Percentiles rank a stretch among this genome's conserved stretches.
Conservation (phyloP, 35 echinoderm and acorn worm genomes). For the Strongylocentrotus purpuratus region DNA sequence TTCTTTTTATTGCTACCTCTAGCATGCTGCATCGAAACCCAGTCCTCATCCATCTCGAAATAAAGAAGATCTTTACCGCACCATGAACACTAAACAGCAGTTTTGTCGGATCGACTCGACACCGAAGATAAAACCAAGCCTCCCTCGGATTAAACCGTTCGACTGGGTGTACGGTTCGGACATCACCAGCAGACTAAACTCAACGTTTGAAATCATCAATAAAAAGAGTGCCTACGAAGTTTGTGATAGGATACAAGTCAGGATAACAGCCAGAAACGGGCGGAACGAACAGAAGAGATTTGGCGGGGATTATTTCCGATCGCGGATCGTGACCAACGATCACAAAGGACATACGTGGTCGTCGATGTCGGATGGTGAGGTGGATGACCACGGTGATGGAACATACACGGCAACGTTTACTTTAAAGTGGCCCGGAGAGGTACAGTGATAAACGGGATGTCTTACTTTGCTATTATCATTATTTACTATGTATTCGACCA, state of each 20-base stretch:
- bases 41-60: background rate
- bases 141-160: background rate
- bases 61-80: background rate
- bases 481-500: too few species aligned
- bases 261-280: background rate
- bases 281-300: background rate
- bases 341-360: background rate
- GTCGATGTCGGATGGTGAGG: constrained; percentile 39
- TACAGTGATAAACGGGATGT: background rate
- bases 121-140: background rate
- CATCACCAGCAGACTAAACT: background rate
- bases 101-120: background rate
- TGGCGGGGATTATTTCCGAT: constrained; percentile 55
- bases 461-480: too few species aligned
- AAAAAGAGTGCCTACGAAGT: background rate
- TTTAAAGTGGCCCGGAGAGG: constrained; percentile 45
- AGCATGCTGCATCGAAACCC: background rate
- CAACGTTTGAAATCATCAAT: background rate
- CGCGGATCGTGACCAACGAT: background rate
- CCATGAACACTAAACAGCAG: background rate
- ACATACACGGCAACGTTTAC: constrained; percentile 52
- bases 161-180: background rate
- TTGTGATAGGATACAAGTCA: constrained; percentile 30
- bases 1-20: background rate
- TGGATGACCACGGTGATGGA: constrained; percentile 42